These are phyloP conservation scores for Bombylius discolor DNA, from an alignment of 2,888 invertebrate species.

Conservation along the genomic window DNA sequence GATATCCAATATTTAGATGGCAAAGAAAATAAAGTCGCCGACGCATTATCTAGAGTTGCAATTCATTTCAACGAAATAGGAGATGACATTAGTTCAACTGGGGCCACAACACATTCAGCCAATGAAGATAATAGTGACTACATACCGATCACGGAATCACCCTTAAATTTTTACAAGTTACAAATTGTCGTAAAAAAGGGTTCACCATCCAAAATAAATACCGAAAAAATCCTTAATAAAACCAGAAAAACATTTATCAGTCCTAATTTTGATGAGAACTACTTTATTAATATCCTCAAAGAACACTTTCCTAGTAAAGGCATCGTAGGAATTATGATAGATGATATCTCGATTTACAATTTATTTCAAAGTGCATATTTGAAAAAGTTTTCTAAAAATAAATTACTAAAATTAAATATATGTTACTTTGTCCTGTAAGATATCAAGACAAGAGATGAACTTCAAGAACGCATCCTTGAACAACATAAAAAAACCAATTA, in stretches of 20 bases:
- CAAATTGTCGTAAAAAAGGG: conserved; percentile 2
- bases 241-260: conserved; percentile 1
- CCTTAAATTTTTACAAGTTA: conserved; percentile 1
- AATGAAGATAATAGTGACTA: conserved; percentile 10
- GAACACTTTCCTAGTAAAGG: not conserved
- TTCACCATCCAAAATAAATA: not conserved
- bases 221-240: not conserved
- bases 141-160: conserved; percentile 10
- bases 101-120: conserved; percentile 12
- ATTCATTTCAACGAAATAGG: not conserved
- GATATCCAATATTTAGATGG: not conserved
- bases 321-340: conserved; percentile 1
- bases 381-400: not conserved
- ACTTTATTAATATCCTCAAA: conserved; percentile 3
- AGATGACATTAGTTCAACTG: conserved; percentile 1
- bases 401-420: not conserved
- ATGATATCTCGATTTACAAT: not conserved
- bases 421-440: not conserved
- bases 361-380: not conserved
- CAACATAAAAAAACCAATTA: conserved; percentile 5
- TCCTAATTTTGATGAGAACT: not conserved
- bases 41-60: conserved; percentile 4
- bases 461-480: not conserved
- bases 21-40: not conserved
- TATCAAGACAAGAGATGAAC: not conserved